Conservation (phyloP, 2,113 vertebrate genomes). For the Odobenus rosmarus region DNA sequence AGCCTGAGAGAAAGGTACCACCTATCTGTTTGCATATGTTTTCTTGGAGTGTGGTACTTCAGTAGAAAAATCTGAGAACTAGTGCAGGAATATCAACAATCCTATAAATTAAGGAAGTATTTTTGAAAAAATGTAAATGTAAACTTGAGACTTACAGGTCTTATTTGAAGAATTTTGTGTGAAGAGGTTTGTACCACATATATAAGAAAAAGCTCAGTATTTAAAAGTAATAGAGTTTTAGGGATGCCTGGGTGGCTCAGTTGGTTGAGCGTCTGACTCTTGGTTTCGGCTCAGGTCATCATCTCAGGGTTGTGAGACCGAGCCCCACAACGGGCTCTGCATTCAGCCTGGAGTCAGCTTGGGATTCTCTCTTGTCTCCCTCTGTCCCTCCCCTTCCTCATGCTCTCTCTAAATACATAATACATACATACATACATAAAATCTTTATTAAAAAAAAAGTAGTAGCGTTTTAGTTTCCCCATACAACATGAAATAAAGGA, state of each 20-base stretch:
- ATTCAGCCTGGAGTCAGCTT: not conserved
- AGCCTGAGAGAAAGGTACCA: not conserved
- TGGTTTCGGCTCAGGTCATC: not conserved
- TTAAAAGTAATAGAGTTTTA: not conserved
- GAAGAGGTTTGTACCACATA: not conserved
- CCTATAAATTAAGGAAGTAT: not conserved
- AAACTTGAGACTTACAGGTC: constrained; percentile 1
- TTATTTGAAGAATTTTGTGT: not conserved
- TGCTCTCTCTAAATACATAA: not conserved
- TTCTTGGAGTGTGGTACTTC: not conserved
- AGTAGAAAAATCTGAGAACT: not conserved
- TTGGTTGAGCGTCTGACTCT: not conserved
- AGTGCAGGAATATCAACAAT: not conserved
- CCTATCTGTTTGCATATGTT: not conserved
- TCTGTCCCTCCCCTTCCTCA: not conserved
- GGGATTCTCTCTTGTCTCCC: not conserved
- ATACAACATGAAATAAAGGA: not conserved
- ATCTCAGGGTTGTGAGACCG: not conserved
- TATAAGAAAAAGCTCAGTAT: not conserved
- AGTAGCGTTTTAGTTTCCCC: not conserved
- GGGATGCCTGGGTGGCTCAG: not conserved
- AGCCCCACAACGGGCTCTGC: not conserved
- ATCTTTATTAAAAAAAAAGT: not conserved
- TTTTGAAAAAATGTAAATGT: not conserved
- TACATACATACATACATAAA: not conserved